Percentiles rank a stretch among this genome's conserved stretches.
Evolutionary conservation across 2,888 invertebrate species (phyloP).

Genomic region (Elmis aenea): DNA sequence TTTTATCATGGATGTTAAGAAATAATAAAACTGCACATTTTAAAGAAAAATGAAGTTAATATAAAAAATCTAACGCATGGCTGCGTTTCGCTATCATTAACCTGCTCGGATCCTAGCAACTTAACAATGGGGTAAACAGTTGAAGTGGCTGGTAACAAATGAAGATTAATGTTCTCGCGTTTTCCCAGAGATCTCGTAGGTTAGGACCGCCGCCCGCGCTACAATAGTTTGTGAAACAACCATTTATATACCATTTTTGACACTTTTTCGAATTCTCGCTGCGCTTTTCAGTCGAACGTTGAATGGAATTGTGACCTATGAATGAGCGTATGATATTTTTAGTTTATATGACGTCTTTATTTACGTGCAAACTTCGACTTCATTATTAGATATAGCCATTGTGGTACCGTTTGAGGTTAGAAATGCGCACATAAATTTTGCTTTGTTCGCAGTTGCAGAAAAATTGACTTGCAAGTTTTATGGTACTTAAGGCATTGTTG

Average conservation of each 20-base stretch:
- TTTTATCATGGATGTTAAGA: no score
- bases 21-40: conserved; percentile 9
- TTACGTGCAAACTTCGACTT: conserved; percentile 27
- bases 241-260: conserved; percentile 42
- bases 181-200: conserved; percentile 36
- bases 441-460: conserved; percentile 21
- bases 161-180: conserved; percentile 44
- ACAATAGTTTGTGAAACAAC: conserved; percentile 23
- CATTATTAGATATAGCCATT: conserved; percentile 29
- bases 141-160: conserved; percentile 47
- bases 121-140: conserved; percentile 41
- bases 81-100: conserved; percentile 21
- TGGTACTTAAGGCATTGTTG: no score
- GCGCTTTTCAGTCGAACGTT: conserved; percentile 35
- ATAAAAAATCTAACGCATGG: conserved; percentile 9
- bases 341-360: conserved; percentile 39
- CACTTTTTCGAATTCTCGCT: conserved; percentile 38
- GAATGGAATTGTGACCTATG: conserved; percentile 30
- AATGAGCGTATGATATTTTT: conserved; percentile 36
- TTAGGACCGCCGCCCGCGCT: conserved; percentile 21
- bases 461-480: conserved; percentile 18
- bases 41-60: conserved; percentile 9
- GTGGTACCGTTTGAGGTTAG: conserved; percentile 39
- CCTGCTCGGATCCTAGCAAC: conserved; percentile 33
- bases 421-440: conserved; percentile 37